Percentiles rank a stretch among this genome's conserved stretches.
These are phyloP conservation scores for Leucopsar rothschildi DNA, from an alignment of 2,113 vertebrate species.

Conservation along the genomic window DNA sequence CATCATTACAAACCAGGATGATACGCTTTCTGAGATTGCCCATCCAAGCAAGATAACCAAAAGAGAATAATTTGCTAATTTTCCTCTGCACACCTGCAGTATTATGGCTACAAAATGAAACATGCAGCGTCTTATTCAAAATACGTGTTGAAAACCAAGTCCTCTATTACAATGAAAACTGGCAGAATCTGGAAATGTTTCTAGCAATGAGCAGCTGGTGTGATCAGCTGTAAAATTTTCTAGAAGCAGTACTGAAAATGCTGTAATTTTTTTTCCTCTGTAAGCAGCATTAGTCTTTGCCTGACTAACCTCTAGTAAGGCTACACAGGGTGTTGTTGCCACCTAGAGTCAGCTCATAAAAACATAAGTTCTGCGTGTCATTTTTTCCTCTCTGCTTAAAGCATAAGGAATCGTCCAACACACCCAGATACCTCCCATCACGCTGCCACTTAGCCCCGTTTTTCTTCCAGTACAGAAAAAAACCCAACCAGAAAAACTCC, in stretches of 20 bases:
- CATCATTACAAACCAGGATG: not conserved
- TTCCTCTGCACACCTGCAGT: not conserved
- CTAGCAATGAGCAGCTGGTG: not conserved
- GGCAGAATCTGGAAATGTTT: not conserved
- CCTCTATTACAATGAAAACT: not conserved
- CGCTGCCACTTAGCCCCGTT: not conserved
- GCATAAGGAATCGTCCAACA: not conserved
- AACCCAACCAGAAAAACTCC: fast-evolving
- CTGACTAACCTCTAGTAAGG: not conserved
- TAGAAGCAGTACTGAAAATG: not conserved
- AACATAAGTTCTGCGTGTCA: not conserved
- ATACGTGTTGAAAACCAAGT: not conserved
- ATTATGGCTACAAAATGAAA: not conserved
- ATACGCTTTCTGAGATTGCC: not conserved
- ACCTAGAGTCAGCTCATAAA: conserved; percentile 58
- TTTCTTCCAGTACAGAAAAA: not conserved
- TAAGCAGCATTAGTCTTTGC: not conserved
- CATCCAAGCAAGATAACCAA: not conserved
- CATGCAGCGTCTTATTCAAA: not conserved
- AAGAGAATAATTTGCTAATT: not conserved
- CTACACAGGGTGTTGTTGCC: conserved; percentile 55
- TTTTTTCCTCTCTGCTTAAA: not conserved
- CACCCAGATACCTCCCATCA: not conserved
- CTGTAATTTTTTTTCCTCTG: not conserved
- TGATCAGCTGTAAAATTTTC: not conserved